Evolutionary conservation across 2,113 vertebrate genomes (phyloP).

Genomic region (Suricata suricatta): DNA sequence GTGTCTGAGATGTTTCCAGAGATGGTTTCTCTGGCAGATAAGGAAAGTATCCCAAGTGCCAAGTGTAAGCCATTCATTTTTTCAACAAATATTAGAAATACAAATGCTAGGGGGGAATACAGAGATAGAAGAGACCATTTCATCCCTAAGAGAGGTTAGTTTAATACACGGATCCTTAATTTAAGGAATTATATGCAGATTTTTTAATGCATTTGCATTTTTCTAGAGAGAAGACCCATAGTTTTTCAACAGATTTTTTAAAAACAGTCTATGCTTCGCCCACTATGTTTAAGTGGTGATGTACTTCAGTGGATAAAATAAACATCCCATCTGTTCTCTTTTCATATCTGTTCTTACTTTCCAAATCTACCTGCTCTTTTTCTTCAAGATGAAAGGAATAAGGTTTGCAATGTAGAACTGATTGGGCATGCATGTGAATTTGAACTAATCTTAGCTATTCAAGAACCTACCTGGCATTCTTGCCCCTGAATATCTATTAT

Average conservation of each 20-base stretch:
- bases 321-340: background rate
- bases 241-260: background rate
- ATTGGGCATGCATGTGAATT: background rate
- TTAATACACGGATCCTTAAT: background rate
- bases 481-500: background rate
- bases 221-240: background rate
- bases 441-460: background rate
- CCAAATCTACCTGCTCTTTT: background rate
- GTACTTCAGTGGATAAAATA: background rate
- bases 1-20: background rate
- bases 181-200: background rate
- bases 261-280: background rate
- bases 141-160: background rate
- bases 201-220: background rate
- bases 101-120: background rate
- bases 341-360: background rate
- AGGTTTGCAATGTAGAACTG: background rate
- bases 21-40: background rate
- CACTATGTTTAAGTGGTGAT: background rate
- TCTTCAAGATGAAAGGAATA: background rate
- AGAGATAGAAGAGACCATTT: background rate
- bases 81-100: background rate
- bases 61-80: background rate
- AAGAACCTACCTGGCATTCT: background rate
- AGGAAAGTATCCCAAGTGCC: background rate